Base-by-base conservation (phyloP, 1,140 invertebrate species). In the Stegodyphus mimosarum region DNA sequence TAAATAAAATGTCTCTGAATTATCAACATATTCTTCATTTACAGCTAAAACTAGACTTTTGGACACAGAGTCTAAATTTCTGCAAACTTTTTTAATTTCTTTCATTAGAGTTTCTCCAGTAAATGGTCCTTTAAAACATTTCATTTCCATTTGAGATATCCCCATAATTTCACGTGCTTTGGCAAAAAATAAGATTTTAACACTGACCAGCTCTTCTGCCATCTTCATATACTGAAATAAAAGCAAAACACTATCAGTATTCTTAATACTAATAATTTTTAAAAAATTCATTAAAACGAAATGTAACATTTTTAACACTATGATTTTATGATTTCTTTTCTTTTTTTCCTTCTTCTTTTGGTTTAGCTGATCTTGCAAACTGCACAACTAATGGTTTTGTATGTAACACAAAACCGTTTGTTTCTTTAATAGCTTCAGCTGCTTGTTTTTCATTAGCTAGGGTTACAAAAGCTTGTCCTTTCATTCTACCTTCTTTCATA, bases 401-500 rank as follows among this genome's bases (percentile, higher is more conserved):
- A 90, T 96, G 94, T 13, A 98, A 90, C 87, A 97, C 93, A 90
- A 92, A 96, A n/a, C 95, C 96, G 92, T 98, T 97, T 7, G 96
- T 97, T 90, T 97, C 95, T 88, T 93, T 91, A 0, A 98, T 89
- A 51, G 97, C 97, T 89, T 92, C 91, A 90, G 94, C 91, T 4
- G 96, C 95, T 88, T 93, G 91, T 76, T 92, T 91, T n/a, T 94
- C 91, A 89, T 92, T 93, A 83, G 94, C 93, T 72, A 98, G 92
- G 7, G 95, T 96, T 0, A 99, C 92, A 93, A 99, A 99, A 7
- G 96, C 96, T 91, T 99, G 97, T 0, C 96, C 96, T 91, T 97
- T 98, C 96, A 99, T 98, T 89, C 96, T 93, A 0, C 97, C 97
- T 90, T 97, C 96, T 90, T 96, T 95, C 96, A 99, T 97, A 4